These are phyloP conservation scores for Pristiophorus japonicus DNA, from an alignment of 2,113 vertebrate genomes.

Conservation along the genomic window DNA sequence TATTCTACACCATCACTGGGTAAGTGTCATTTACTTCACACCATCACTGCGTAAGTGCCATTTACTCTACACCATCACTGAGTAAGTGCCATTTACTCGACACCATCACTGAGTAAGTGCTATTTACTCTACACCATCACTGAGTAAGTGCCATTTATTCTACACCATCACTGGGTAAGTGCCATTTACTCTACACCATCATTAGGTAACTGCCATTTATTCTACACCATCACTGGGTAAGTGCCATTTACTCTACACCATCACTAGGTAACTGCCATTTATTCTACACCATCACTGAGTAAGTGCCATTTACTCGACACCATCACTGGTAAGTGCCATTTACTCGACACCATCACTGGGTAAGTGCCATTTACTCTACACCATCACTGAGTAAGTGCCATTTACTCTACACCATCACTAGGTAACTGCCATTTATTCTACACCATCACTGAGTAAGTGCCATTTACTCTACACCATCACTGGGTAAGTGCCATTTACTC, in stretches of 20 bases:
- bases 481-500: neutral
- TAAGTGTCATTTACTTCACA: neutral
- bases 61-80: neutral
- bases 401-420: neutral
- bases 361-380: neutral
- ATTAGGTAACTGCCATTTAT: neutral
- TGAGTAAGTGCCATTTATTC: neutral
- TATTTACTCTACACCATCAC: neutral
- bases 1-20: neutral
- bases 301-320: conserved; percentile 4
- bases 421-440: neutral
- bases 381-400: neutral
- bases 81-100: neutral
- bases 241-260: neutral
- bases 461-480: neutral
- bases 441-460: neutral
- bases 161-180: neutral
- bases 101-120: neutral
- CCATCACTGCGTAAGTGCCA: neutral
- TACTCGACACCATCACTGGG: neutral
- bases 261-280: neutral
- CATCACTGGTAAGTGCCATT: neutral
- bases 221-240: neutral
- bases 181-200: neutral
- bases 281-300: neutral